phyloP scores from a whole-genome alignment of 2,888 invertebrate genomes.

The Linyphia triangularis region DNA sequence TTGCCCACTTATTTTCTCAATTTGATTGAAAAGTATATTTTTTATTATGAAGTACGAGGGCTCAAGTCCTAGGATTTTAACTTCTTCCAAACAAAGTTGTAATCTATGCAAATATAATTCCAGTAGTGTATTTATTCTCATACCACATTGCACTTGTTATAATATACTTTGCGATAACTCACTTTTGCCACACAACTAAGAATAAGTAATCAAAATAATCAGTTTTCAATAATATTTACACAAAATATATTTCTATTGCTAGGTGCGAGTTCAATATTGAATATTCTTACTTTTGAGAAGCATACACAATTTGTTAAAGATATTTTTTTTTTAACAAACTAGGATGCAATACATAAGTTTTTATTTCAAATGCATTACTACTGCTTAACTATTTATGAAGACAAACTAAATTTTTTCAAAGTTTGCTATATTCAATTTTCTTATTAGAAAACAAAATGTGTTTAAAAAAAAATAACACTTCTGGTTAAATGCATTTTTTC shows the following conservation, averaged over 20 bases:
- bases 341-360: neutral
- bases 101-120: conserved; percentile 12
- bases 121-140: conserved; percentile 43
- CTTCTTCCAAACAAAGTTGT: too few relatives aligned
- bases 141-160: conserved; percentile 58
- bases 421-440: neutral
- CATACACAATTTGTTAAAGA: too few relatives aligned
- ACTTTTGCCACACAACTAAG: conserved; percentile 16
- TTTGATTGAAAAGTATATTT: too few relatives aligned
- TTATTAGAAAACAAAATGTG: too few relatives aligned
- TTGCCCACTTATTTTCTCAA: too few relatives aligned
- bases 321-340: neutral
- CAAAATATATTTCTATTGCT: neutral
- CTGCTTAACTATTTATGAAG: neutral
- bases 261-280: neutral
- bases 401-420: neutral
- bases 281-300: too few relatives aligned
- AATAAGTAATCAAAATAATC: conserved; percentile 18
- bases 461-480: neutral
- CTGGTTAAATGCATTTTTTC: neutral
- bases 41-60: too few relatives aligned
- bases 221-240: neutral
- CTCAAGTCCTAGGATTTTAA: too few relatives aligned
- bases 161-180: conserved; percentile 47
- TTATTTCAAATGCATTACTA: neutral